Base-by-base conservation (phyloP, 2,888 invertebrate genomes). In the Rhyacophila evoluta region DNA sequence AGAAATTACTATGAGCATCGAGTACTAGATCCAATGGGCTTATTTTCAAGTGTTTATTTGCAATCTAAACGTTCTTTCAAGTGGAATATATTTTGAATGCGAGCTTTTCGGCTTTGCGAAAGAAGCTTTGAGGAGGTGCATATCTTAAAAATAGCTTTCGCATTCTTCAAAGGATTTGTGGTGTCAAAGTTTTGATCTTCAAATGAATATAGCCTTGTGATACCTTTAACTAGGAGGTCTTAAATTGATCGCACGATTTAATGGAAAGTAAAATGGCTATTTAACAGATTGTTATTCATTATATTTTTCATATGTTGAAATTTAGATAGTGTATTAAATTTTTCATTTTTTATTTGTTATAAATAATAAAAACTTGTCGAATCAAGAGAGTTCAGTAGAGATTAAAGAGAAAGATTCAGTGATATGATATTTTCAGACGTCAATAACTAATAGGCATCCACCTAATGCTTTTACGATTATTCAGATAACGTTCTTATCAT, bases 91-190 rank as follows among this genome's bases (percentile, higher is more conserved):
- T 55, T 19, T 25, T 25, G 55, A 55, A 55, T 55, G 55, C 55
- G 10, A 55, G 25, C 55, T 55, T 55, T 55, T 55, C 55, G 55
- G 55, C 55, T 25, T 55, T 55, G 55, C 55, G 55, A 55, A 55
- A 55, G 10, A 19, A 19, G 15, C 12, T 55, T 55, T 55, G 55
- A 55, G 19, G 55, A 55, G 55, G 55, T 55, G 25, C 55, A 55
- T 10, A 19, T 10, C 19, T 55, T 10, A 25, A 19, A 41, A 41
- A 19, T 41, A 6, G 41, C 41, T 41, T 41, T 41, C 8, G 41
- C 8, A 55, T 55, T 55, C 55, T 19, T 19, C 5, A 55, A 55
- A 55, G 55, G 19, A 25, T 55, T 55, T 55, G 10, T 19, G 19
- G 55, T 55, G 55, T 55, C 1, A 55, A 10, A 19, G 29, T 6